A percentile compares a stretch with the other conserved stretches of the same genome.
Conservation (phyloP, 2,888 invertebrate genomes). For the Xylota segnis region DNA sequence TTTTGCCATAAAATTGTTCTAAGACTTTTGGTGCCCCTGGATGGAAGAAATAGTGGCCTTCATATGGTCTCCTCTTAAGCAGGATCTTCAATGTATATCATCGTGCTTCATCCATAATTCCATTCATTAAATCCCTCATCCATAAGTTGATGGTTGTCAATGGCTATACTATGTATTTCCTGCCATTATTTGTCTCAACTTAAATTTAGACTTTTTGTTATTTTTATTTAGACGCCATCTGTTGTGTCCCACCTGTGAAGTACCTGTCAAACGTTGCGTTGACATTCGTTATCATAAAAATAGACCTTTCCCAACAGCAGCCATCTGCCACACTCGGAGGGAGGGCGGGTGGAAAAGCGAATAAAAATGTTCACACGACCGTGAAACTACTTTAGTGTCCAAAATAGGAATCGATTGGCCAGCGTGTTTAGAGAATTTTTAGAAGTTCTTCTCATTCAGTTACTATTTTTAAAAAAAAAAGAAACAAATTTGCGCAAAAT, state of each 20-base stretch:
- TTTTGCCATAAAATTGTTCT: too few species aligned
- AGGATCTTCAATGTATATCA: too few species aligned
- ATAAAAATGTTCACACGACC: not conserved
- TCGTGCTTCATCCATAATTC: too few species aligned
- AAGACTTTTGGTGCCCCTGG: too few species aligned
- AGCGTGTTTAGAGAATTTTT: slow-evolving; percentile 31
- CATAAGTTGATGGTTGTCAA: too few species aligned
- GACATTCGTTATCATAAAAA: slow-evolving; percentile 16
- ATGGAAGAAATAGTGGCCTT: too few species aligned
- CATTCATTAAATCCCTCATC: too few species aligned
- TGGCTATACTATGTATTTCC: not conserved
- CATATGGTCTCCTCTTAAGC: too few species aligned
- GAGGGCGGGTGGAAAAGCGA: too few species aligned
- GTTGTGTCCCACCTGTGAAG: slow-evolving; percentile 5
- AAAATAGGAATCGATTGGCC: slow-evolving; percentile 33
- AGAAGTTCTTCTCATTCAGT: slow-evolving; percentile 8
- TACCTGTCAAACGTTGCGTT: slow-evolving; percentile 2
- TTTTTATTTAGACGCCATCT: slow-evolving; percentile 5
- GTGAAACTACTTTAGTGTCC: slow-evolving; percentile 5
- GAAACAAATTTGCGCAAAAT: slow-evolving; percentile 9
- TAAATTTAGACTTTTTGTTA: not conserved
- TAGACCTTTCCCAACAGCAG: slow-evolving; percentile 31
- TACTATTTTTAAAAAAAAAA: slow-evolving; percentile 34
- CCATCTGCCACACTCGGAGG: not conserved
- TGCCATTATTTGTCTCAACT: not conserved